A percentile compares a stretch with the other conserved stretches of the same genome.
Evolutionary conservation across 2,797 vertebrate genomes (phyloP).

Genomic region (Pangasius mekongensis): DNA sequence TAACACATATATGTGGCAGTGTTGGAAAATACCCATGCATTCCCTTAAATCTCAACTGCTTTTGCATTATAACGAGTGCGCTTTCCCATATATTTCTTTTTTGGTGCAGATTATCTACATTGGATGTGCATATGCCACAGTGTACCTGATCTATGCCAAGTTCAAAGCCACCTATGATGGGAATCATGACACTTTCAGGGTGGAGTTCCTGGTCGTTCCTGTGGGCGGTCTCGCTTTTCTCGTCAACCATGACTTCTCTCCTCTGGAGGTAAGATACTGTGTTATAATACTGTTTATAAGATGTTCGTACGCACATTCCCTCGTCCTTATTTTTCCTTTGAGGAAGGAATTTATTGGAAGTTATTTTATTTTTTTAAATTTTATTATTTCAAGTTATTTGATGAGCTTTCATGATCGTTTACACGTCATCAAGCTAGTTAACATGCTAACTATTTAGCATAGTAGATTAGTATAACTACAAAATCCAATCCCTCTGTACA

Average conservation of each 20-base stretch:
- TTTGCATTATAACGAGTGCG: background rate
- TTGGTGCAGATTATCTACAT: conserved; percentile 89
- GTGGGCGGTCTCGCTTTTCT: conserved; percentile 92
- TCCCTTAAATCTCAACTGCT: background rate
- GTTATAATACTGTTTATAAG: background rate
- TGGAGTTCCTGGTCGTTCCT: conserved; percentile 94
- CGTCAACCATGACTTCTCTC: conserved; percentile 97
- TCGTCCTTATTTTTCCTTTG: background rate
- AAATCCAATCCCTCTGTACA: background rate
- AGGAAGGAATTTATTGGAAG: background rate
- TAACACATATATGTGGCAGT: background rate
- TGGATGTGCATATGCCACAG: conserved; percentile 89
- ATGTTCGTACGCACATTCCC: background rate
- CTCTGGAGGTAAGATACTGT: conserved; percentile 84
- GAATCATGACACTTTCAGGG: conserved; percentile 95
- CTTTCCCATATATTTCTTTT: background rate
- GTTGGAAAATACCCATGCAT: background rate
- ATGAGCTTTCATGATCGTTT: background rate
- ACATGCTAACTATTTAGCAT: background rate
- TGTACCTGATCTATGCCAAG: conserved; percentile 94
- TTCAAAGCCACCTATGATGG: conserved; percentile 98
- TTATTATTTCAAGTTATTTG: background rate
- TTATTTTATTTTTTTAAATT: background rate
- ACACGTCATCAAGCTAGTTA: background rate
- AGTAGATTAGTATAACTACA: no score